phyloP scores from a whole-genome alignment of 2,113 vertebrate genomes.

The Eubucco bourcierii region DNA sequence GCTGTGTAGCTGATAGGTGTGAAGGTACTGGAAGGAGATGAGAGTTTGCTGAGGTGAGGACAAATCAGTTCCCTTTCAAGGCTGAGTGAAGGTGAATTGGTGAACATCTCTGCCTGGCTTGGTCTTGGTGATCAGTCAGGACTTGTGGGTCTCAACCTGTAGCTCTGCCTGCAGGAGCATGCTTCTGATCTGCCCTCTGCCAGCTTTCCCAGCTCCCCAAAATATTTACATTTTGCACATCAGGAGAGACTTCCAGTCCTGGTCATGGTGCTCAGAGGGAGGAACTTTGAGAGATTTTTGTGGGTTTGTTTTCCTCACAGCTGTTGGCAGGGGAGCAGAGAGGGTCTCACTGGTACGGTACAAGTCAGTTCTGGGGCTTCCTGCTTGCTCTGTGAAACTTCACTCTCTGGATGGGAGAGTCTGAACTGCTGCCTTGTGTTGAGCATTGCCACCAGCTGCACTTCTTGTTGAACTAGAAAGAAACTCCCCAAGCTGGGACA shows the following conservation, averaged over 20 bases:
- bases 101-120: neutral
- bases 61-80: neutral
- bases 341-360: constrained; percentile 6
- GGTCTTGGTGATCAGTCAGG: neutral
- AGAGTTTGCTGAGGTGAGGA: neutral
- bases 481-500: neutral
- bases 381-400: constrained; percentile 3
- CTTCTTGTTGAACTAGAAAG: neutral
- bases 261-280: neutral
- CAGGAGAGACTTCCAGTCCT: neutral
- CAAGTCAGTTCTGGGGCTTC: constrained; percentile 15
- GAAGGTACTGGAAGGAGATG: neutral
- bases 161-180: neutral
- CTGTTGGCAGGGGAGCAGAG: constrained; percentile 2
- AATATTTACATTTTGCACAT: neutral
- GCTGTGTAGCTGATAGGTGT: neutral
- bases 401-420: neutral
- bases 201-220: neutral
- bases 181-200: neutral
- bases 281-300: neutral
- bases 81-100: neutral
- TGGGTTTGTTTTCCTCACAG: neutral
- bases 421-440: neutral
- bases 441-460: neutral
- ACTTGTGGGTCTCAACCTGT: neutral